A percentile compares a stretch with the other conserved stretches of the same genome.
Conservation (phyloP, 2,113 vertebrate genomes). For the Hydrochoerus hydrochaeris region DNA sequence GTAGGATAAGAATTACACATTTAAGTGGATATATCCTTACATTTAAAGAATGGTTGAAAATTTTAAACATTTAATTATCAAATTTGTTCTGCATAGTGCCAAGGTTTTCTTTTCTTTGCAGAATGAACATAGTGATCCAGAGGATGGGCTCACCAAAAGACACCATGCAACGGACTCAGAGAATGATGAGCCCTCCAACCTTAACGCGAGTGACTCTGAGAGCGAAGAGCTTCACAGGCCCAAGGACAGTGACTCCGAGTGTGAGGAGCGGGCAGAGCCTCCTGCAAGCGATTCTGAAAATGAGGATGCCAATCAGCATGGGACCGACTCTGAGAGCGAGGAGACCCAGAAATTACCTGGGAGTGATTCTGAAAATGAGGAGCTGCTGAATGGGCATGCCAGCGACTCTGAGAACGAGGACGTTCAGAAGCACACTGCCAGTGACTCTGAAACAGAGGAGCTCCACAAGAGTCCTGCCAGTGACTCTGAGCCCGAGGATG, state of each 20-base stretch:
- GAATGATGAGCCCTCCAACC: conserved; percentile 88
- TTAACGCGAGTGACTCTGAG: conserved; percentile 88
- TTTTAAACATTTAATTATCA: background rate
- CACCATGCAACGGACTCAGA: conserved; percentile 84
- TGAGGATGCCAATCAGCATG: conserved; percentile 71
- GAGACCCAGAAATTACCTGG: conserved; percentile 69
- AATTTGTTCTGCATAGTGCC: conserved; percentile 28
- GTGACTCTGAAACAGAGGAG: conserved; percentile 82
- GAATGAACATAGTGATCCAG: conserved; percentile 93
- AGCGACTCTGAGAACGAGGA: conserved; percentile 84
- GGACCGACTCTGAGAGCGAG: conserved; percentile 83
- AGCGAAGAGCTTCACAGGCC: conserved; percentile 85
- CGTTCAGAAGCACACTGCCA: conserved; percentile 69
- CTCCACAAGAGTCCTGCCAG: conserved; percentile 73
- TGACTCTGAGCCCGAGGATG: conserved; percentile 82
- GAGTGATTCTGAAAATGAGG: conserved; percentile 85
- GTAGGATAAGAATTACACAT: background rate
- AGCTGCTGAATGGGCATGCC: conserved; percentile 75
- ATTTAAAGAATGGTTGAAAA: conserved; percentile 29
- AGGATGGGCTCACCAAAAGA: conserved; percentile 84
- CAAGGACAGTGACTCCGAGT: conserved; percentile 88
- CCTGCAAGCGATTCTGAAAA: conserved; percentile 83
- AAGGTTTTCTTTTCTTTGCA: conserved; percentile 73
- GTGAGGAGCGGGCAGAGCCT: conserved; percentile 81
- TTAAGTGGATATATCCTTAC: background rate